These are phyloP conservation scores for Meloidogyne chitwoodi DNA, from an alignment of 1,140 invertebrate genomes.

Conservation along the genomic window DNA sequence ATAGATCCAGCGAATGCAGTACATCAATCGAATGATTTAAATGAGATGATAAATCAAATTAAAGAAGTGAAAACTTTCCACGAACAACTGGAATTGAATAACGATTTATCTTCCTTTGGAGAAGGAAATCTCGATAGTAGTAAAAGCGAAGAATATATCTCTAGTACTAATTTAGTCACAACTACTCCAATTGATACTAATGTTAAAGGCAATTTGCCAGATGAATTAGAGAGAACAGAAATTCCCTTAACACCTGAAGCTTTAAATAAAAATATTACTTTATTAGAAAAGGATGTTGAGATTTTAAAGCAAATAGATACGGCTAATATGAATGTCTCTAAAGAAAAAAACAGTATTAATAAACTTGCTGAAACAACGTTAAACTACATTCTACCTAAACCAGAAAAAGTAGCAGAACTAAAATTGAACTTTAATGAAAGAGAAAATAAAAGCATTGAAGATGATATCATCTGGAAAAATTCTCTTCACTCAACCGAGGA, in stretches of 20 bases:
- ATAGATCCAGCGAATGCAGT: constrained; percentile 51
- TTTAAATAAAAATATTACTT: background rate
- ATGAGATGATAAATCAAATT: background rate
- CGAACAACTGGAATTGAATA: background rate
- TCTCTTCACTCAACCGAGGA: background rate
- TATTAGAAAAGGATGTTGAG: background rate
- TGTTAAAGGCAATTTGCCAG: background rate
- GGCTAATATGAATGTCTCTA: background rate
- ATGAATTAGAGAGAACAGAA: background rate
- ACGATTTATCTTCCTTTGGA: background rate
- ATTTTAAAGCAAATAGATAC: background rate
- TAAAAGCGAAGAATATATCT: background rate
- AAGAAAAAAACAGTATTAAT: background rate
- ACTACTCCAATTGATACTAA: background rate
- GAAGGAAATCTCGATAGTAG: background rate
- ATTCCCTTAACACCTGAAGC: too few relatives aligned
- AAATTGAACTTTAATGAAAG: background rate
- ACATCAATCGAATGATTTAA: constrained; percentile 29
- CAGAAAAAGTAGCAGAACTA: constrained; percentile 52
- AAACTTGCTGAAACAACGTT: background rate
- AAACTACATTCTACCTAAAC: constrained; percentile 21
- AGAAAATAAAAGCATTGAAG: background rate
- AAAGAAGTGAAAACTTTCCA: background rate
- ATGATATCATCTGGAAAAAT: background rate
- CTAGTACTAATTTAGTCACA: background rate